A percentile compares a stretch with the other conserved stretches of the same genome.
Conservation (phyloP, 2,888 invertebrate genomes). For the Mythimna vitellina region DNA sequence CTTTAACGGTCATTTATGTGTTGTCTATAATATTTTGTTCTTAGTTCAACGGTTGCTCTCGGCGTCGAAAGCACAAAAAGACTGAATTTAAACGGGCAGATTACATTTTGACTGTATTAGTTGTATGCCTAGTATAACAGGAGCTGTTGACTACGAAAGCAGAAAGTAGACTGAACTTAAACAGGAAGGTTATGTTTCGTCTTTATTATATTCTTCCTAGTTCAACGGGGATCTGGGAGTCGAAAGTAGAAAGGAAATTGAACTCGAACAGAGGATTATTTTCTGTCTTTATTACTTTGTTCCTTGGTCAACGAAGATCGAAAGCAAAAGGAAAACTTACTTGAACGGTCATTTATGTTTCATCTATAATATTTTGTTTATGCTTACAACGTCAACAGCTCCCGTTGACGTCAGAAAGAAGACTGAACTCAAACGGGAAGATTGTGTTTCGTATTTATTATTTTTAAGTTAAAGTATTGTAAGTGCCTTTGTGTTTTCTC, state of each 20-base stretch:
- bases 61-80: conserved; percentile 10
- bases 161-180: conserved; percentile 6
- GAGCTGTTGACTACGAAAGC: conserved; percentile 17
- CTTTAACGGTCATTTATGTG: no score
- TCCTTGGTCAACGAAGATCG: conserved; percentile 64
- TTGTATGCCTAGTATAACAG: conserved; percentile 93
- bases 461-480: neutral
- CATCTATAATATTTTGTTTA: no score
- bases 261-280: conserved; percentile 16
- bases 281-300: conserved; percentile 69
- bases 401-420: conserved; percentile 5
- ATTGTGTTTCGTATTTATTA: conserved; percentile 1
- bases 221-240: neutral
- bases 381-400: no score
- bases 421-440: conserved; percentile 8
- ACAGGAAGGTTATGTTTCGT: conserved; percentile 14
- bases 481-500: neutral
- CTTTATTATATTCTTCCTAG: no score
- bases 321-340: no score
- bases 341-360: no score
- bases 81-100: conserved; percentile 20
- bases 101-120: conserved; percentile 86
- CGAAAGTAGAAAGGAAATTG: conserved; percentile 10
- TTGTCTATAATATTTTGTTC: no score
- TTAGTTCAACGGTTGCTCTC: conserved; percentile 66